Evolutionary conservation across 35 echinoderm and acorn worm species (phyloP).

Genomic region (Apostichopus japonicus): DNA sequence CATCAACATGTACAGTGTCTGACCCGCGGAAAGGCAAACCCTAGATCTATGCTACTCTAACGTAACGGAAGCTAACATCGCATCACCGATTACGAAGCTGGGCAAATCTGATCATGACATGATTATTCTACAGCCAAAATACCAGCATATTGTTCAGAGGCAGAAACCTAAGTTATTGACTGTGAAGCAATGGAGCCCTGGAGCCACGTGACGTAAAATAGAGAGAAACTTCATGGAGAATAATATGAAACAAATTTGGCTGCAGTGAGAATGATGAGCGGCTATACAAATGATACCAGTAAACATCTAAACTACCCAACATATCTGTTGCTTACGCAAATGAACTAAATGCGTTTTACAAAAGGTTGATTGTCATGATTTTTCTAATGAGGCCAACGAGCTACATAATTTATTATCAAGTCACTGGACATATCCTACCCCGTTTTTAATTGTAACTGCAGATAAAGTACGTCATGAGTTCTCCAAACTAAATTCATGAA

Average conservation of each 20-base stretch:
- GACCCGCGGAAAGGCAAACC: not conserved
- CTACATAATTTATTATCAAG: not conserved
- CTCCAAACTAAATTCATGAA: not conserved
- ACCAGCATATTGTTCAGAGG: constrained; percentile 48
- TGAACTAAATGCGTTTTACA: not conserved
- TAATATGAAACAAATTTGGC: too few relatives aligned
- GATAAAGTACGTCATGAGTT: not conserved
- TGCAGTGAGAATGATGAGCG: not conserved
- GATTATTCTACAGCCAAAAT: constrained; percentile 43
- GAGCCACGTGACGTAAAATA: not conserved
- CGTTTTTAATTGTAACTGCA: too few relatives aligned
- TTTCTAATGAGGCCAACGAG: not conserved
- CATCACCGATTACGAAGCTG: not conserved
- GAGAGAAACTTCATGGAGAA: too few relatives aligned
- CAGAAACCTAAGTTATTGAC: constrained; percentile 46
- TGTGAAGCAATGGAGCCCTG: not conserved
- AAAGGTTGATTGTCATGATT: too few relatives aligned
- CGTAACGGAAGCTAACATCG: not conserved
- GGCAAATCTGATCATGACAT: constrained; percentile 57
- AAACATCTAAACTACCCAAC: not conserved
- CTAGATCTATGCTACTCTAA: not conserved
- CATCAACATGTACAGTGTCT: not conserved
- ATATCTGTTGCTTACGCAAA: not conserved
- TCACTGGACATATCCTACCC: too few relatives aligned
- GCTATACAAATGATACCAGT: not conserved